Evolutionary conservation across 2,888 invertebrate species (phyloP), one percentile per base, ranked within the genome.

Genomic region (Sycophila texana): DNA sequence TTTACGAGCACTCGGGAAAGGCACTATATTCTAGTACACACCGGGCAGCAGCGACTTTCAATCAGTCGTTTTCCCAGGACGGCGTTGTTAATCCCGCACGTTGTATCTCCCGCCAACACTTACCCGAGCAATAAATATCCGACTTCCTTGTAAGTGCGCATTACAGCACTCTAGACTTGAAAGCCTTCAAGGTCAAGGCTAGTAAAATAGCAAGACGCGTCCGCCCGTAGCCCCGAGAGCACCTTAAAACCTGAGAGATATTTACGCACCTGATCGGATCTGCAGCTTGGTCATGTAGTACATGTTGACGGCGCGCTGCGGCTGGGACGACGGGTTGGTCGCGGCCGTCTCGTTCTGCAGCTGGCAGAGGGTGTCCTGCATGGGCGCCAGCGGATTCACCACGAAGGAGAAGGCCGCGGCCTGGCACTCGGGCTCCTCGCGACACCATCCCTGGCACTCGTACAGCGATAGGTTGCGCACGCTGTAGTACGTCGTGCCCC

Each of bases 221-320:
- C 30, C 30, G 30, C 4, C 30, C 4, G 4, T 3, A 30, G 30
- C 30, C 5, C 7, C 30, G n/a, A n/a, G 39, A 1, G 10, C 10
- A 10, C 39, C 10, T 10, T n/a, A 13, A 65, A 47, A 65, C 0
- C n/a, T n/a, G 39, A 2, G 39, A 18, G 14, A 65, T 30, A 58
- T 26, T 20, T 30, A 53, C 71, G 86, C 88, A 93, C 93, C 93
- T 84, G 97, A 96, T 90, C 97, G 92, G 86, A 98, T 94, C 91
- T 96, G 95, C 86, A 98, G 92, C 91, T 98, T 98, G 87, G 97
- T 96, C 97, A 98, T 97, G 92, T 98, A 98, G 91, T 98, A 98
- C 92, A 97, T 96, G 91, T 97, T 97, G 86, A 96, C 96, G 26
- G 97, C 95, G 79, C 96, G 92, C 91, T 94, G 93, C 1, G 97